These are phyloP conservation scores for Ailuropoda melanoleuca DNA, from an alignment of 2,113 vertebrate species.

Conservation along the genomic window DNA sequence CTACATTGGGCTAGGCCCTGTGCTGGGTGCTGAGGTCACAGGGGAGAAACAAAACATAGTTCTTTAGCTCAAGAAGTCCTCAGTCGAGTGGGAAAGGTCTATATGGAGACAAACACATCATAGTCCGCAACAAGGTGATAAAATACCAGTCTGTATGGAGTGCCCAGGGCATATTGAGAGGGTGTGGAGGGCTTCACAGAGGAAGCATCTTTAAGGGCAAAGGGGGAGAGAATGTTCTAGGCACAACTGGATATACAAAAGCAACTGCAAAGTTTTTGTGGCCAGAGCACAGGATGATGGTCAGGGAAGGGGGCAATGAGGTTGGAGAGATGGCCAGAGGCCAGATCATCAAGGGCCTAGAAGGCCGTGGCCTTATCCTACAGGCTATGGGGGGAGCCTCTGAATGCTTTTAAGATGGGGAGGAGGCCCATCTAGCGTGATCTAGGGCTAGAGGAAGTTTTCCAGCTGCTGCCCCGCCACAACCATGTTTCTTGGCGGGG, in stretches of 20 bases:
- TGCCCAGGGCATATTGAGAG: background rate
- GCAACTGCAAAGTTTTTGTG: conserved; percentile 18
- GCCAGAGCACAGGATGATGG: conserved; percentile 6
- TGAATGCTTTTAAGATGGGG: background rate
- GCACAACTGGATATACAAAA: conserved; percentile 1
- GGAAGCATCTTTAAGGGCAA: conserved; percentile 28
- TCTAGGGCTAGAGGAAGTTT: background rate
- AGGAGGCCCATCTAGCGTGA: background rate
- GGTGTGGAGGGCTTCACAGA: background rate
- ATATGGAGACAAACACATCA: conserved; percentile 5
- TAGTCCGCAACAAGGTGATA: background rate
- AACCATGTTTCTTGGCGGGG: background rate
- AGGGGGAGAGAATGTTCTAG: background rate
- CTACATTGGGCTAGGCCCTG: background rate
- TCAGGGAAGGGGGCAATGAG: background rate
- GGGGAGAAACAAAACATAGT: background rate
- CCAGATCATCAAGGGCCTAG: background rate
- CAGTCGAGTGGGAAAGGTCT: background rate
- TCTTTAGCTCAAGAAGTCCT: background rate
- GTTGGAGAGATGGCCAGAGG: background rate
- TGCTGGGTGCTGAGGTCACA: background rate
- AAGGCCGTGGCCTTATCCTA: background rate
- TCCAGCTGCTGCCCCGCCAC: background rate
- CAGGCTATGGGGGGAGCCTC: background rate
- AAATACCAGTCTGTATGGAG: background rate